Conservation (phyloP, 2,113 vertebrate genomes). For the Ailuropoda melanoleuca region DNA sequence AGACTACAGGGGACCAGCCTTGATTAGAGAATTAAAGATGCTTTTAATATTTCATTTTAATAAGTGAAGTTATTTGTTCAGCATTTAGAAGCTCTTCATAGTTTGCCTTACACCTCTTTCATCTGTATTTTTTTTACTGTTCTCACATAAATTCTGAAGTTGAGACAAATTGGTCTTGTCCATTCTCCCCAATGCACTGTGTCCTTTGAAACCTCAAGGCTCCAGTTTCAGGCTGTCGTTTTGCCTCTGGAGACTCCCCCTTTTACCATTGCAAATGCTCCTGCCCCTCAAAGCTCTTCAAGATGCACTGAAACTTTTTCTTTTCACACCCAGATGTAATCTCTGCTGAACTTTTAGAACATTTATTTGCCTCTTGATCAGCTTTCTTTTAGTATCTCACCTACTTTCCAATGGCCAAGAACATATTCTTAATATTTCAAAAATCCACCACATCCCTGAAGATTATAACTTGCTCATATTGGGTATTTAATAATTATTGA, state of each 20-base stretch:
- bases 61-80: background rate
- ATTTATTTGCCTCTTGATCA: background rate
- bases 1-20: background rate
- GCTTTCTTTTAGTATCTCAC: background rate
- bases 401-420: background rate
- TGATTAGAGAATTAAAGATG: background rate
- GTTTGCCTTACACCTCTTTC: background rate
- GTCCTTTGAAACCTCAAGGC: background rate
- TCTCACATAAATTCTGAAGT: background rate
- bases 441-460: background rate
- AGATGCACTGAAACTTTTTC: background rate
- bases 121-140: background rate
- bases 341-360: background rate
- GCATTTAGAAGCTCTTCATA: background rate
- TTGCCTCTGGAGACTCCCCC: background rate
- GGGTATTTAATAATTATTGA: background rate
- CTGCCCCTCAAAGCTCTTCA: background rate
- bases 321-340: background rate
- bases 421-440: background rate
- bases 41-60: conserved; percentile 19
- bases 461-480: background rate
- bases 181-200: background rate
- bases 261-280: background rate
- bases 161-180: background rate
- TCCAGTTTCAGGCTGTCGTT: background rate